Evolutionary conservation across 2,113 vertebrate species (phyloP), one percentile per base, ranked within the genome.

Genomic region (Pogonocichla stellata): DNA sequence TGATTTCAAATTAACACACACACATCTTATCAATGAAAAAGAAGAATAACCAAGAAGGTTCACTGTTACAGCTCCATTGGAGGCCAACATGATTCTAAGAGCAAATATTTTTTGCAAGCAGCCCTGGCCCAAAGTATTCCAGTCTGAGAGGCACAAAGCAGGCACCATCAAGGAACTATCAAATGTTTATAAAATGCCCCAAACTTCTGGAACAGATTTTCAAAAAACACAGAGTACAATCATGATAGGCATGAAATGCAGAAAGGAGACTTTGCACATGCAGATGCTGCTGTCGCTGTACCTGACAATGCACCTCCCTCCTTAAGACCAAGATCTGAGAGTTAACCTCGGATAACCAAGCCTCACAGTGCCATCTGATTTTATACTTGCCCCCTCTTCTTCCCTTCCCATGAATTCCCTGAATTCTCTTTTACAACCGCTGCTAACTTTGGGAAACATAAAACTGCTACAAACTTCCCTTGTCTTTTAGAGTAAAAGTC

Each of bases 1-100:
- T 80, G 93, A 91, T 96, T 97, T 95, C 66, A 88, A 95, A 95
- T 96, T 96, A 95, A 73, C 79, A 62, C 58, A 67, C 78, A 67
- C 80, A 70, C 40, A 80, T 58, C 47, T 93, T 82, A 92, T n/a
- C 70, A 58, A 86, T 33, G 58, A 54, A 28, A 43, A 34, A 60
- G 82, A 87, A 85, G 51, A 40, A 50, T 29, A 80, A 34, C 31
- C 58, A 51, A 69, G 61, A 74, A 82, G 10, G 9, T 73, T 95
- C 38, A 9, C 61, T 66, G 7, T 7, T 85, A 85, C 45, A 61
- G 66, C 62, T 83, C 58, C 64, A 25, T 7, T 94, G 90, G 31
- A 77, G 28, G 29, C 40, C 57, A 57, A 69, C 20, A 9, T 12
- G 22, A 69, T 6, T 34, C 10, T 34, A 69, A 33, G 42, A 80